Evolutionary conservation across 1,140 invertebrate species (phyloP).

Genomic region (Rhopalosiphum maidis): DNA sequence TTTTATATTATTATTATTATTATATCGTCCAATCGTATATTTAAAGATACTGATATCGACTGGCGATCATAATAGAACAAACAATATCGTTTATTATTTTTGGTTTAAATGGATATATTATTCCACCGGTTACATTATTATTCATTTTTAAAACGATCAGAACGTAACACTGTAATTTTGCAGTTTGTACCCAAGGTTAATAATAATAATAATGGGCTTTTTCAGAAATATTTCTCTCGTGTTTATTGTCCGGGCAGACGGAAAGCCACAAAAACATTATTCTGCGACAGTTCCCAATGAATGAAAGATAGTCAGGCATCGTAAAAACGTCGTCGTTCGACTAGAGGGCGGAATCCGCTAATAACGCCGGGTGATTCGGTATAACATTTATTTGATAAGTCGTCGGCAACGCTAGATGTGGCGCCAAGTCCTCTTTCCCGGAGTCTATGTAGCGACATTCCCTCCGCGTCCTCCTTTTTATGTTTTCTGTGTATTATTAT

Average conservation of each 20-base stretch:
- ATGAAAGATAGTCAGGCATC: slow-evolving; percentile 43
- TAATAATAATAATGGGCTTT: slow-evolving; percentile 23
- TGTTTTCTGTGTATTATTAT: slow-evolving; percentile 28
- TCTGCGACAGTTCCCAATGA: slow-evolving; percentile 42
- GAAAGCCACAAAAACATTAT: slow-evolving; percentile 39
- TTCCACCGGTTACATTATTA: neutral
- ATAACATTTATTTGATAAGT: slow-evolving; percentile 58
- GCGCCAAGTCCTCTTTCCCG: slow-evolving; percentile 35
- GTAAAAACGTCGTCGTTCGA: slow-evolving; percentile 55
- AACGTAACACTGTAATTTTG: neutral
- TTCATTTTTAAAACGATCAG: neutral
- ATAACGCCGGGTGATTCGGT: slow-evolving; percentile 50
- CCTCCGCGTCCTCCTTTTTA: neutral
- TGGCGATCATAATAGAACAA: neutral
- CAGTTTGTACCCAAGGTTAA: neutral
- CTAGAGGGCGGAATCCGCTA: slow-evolving; percentile 45
- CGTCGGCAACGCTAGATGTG: slow-evolving; percentile 46
- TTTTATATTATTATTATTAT: neutral
- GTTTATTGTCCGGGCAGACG: neutral
- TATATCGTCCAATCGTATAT: neutral
- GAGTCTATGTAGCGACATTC: neutral
- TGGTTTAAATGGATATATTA: neutral
- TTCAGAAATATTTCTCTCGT: neutral
- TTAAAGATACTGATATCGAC: neutral
- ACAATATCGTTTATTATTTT: neutral